Evolutionary conservation across 2,797 vertebrate species (phyloP).

Genomic region (Syndactyla subalaris): DNA sequence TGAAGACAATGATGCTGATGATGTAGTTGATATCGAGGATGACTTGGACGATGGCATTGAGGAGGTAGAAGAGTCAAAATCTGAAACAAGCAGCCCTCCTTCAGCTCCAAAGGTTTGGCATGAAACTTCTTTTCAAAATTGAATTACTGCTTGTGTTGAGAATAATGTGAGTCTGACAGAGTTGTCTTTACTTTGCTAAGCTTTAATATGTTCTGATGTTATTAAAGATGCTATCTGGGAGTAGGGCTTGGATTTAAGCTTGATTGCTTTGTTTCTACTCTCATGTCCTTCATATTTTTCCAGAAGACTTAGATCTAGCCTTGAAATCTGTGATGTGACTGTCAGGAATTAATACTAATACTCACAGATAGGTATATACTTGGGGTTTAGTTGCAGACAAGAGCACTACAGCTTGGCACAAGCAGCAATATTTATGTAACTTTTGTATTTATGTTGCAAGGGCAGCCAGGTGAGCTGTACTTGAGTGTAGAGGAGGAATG

Average conservation of each 20-base stretch:
- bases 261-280: background rate
- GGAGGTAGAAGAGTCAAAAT: conserved; percentile 80
- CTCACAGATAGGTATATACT: background rate
- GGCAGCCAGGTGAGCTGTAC: background rate
- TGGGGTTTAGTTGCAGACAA: background rate
- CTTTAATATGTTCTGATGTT: background rate
- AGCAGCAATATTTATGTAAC: background rate
- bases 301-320: background rate
- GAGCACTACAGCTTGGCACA: background rate
- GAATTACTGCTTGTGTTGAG: background rate
- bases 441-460: background rate
- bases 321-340: background rate
- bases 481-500: background rate
- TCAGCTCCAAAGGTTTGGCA: conserved; percentile 85
- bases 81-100: conserved; percentile 72
- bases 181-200: background rate
- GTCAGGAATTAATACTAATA: background rate
- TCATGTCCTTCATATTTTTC: background rate
- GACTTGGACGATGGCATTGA: conserved; percentile 80
- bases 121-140: background rate
- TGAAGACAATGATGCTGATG: conserved; percentile 73
- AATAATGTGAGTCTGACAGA: background rate
- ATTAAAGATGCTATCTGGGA: background rate
- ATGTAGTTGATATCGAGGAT: conserved; percentile 84
- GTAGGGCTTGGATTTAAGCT: background rate